Base-by-base conservation (phyloP, 2,888 invertebrate genomes). In the Tubulanus polymorphus region DNA sequence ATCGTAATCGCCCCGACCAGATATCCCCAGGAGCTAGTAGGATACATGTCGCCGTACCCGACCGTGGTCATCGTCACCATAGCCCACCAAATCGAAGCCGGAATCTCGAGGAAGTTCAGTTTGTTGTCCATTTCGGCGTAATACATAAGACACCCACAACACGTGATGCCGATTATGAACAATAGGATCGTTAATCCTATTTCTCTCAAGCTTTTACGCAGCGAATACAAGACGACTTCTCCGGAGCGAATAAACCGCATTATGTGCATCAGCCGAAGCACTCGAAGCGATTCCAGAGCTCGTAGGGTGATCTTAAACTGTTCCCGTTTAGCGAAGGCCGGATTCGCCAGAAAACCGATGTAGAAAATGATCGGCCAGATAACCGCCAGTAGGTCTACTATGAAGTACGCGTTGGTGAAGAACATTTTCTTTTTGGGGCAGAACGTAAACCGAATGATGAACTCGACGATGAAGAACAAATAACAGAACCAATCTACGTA, bases 1-100 rank as follows among this genome's bases (percentile, higher is more conserved):
- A 72, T 70, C 15, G 69, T 68, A 0, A 67, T 46, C 0, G 72
- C 69, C 1, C 73, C 73, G 12, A 74, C 63, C 18, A 73, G 15
- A 51, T 71, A 68, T 0, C 74, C 73, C 27, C 59, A 48, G 2
- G 51, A 37, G 5, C 68, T 70, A 3, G 46, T 55, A 0, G 74
- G 74, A 26, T 65, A 63, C 66, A 73, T 70, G 50, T 74, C 74
- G 0, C 74, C 74, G 59, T 74, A 74, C 0, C 74, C 74, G 5
- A 74, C 73, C 0, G 74, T 73, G 37, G 74, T 74, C 73, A 74
- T 73, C 54, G 74, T 74, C 28, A 74, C 66, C 1, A 74, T 53
- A 1, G 72, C 69, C 73, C 73, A 74, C 74, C 74, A 74, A 54
- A 75, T 71, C 15, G 66, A 63, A 51, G 66, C 61, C 1, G 73